Conservation (phyloP, 1,140 invertebrate genomes). For the Drosophila sp. region DNA sequence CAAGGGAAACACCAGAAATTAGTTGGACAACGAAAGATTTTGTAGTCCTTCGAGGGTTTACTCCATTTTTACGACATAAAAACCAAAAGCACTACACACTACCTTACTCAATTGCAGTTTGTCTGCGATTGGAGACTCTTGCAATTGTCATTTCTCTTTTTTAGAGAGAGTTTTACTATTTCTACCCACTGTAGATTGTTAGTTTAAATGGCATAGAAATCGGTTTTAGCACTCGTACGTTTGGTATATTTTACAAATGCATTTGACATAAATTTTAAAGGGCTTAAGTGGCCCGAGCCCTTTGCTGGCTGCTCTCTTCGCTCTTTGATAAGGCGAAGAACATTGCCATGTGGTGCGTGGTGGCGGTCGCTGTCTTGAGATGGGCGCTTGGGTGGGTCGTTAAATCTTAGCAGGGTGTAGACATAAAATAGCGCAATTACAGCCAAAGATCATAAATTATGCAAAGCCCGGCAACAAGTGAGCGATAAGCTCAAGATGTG, state of each 20-base stretch:
- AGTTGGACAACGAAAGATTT: too few species aligned
- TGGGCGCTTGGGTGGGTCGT: conserved; percentile 25
- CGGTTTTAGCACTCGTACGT: conserved; percentile 75
- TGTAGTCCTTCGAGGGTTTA: too few species aligned
- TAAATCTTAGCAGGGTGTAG: conserved; percentile 61
- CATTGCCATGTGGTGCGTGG: conserved; percentile 20
- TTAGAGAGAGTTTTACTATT: neutral
- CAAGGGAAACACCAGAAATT: too few species aligned
- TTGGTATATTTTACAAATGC: conserved; percentile 80
- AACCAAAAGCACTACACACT: too few species aligned
- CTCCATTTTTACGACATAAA: too few species aligned
- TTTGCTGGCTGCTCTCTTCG: conserved; percentile 31
- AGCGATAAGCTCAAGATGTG: conserved; percentile 51
- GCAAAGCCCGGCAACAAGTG: conserved; percentile 75
- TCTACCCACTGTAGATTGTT: conserved; percentile 50
- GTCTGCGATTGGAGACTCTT: too few species aligned
- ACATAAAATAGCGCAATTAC: conserved; percentile 79
- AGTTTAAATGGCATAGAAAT: conserved; percentile 72
- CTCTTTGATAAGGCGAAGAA: conserved; percentile 56
- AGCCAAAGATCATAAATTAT: conserved; percentile 75
- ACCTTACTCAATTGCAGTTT: too few species aligned
- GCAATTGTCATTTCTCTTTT: too few species aligned
- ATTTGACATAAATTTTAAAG: conserved; percentile 81
- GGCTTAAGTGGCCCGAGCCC: conserved; percentile 55
- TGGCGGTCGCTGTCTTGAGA: neutral